phyloP scores from a whole-genome alignment of 2,797 vertebrate species.

The Pantherophis alleghaniensis region DNA sequence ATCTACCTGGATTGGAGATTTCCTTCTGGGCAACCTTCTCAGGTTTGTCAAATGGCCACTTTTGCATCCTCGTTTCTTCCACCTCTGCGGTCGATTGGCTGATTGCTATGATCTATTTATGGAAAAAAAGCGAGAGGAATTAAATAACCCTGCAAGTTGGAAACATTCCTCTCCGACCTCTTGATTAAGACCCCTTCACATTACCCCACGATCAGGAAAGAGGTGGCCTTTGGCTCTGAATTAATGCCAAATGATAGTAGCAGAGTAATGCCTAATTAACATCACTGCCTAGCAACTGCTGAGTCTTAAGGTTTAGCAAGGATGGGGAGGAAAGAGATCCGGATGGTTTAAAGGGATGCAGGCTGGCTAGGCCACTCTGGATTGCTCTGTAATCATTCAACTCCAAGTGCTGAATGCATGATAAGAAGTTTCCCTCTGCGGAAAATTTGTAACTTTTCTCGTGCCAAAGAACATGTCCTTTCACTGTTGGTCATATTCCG shows the following conservation, averaged over 20 bases:
- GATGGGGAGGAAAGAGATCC: background rate
- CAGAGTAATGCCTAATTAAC: conserved; percentile 4
- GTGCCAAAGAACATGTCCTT: background rate
- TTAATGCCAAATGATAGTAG: conserved; percentile 12
- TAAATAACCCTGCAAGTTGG: conserved; percentile 51
- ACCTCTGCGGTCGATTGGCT: background rate
- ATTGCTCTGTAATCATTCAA: background rate
- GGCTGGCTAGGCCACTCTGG: background rate
- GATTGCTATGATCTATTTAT: conserved; percentile 50
- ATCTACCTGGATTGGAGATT: conserved; percentile 46
- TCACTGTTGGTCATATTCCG: background rate
- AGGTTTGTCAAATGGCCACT: conserved; percentile 60
- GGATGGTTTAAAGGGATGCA: background rate
- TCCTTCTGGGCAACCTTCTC: conserved; percentile 40
- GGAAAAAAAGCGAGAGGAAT: conserved; percentile 42
- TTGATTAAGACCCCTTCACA: conserved; percentile 49
- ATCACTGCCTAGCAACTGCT: conserved; percentile 21
- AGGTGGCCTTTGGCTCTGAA: background rate
- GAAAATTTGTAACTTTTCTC: background rate
- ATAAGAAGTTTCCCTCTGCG: background rate
- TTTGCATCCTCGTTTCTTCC: conserved; percentile 19
- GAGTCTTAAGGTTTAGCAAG: background rate
- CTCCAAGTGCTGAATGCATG: background rate
- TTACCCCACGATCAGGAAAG: conserved; percentile 9
- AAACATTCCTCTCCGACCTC: conserved; percentile 45